Evolutionary conservation across 1,140 invertebrate genomes (phyloP).

Genomic region (Littorina saxatilis): DNA sequence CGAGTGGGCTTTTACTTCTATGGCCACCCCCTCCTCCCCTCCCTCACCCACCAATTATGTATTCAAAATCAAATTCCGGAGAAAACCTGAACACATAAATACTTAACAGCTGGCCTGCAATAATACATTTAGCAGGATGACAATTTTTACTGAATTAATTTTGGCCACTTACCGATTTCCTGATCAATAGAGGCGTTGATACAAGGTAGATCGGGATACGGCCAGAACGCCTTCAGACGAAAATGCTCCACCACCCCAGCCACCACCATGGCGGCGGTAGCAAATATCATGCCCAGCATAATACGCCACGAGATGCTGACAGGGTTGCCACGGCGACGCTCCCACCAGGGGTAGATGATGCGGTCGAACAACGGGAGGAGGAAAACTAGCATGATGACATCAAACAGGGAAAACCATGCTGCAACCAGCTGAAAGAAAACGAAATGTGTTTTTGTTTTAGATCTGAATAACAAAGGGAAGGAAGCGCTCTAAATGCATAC

Average conservation of each 20-base stretch:
- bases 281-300: slow-evolving; percentile 76
- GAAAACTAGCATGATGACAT: slow-evolving; percentile 75
- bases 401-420: slow-evolving; percentile 77
- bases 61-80: too few relatives aligned
- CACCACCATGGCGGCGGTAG: slow-evolving; percentile 72
- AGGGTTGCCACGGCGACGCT: slow-evolving; percentile 46
- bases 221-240: slow-evolving; percentile 59
- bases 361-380: slow-evolving; percentile 76
- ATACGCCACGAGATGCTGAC: slow-evolving; percentile 69
- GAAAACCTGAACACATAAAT: too few relatives aligned
- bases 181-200: slow-evolving; percentile 52
- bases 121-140: too few relatives aligned
- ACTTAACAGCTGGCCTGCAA: too few relatives aligned
- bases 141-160: too few relatives aligned
- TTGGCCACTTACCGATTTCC: slow-evolving; percentile 61
- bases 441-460: too few relatives aligned
- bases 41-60: background rate
- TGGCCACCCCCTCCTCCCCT: background rate
- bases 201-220: slow-evolving; percentile 36
- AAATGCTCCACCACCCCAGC: slow-evolving; percentile 74
- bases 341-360: slow-evolving; percentile 75
- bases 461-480: too few relatives aligned
- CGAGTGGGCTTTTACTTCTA: too few relatives aligned
- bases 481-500: too few relatives aligned
- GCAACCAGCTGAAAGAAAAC: slow-evolving; percentile 66